These are phyloP conservation scores for Hypotaenidia okinawae DNA, from an alignment of 2,797 vertebrate genomes.

Conservation along the genomic window DNA sequence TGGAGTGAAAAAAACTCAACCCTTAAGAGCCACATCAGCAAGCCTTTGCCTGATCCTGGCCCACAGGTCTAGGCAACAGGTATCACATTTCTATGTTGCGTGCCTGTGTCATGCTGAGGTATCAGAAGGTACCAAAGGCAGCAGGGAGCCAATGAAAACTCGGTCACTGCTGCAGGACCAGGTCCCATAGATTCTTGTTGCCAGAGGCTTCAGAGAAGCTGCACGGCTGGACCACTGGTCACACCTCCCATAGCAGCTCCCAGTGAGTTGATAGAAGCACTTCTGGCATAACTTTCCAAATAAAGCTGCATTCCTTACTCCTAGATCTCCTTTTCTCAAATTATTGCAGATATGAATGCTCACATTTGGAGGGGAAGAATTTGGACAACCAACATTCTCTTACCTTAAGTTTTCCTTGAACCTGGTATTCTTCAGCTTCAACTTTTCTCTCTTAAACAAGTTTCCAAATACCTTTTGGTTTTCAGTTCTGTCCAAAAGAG, in stretches of 20 bases:
- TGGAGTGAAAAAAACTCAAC: not conserved
- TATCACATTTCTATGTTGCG: accelerated
- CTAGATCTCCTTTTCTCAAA: not conserved
- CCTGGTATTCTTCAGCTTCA: conserved; percentile 66
- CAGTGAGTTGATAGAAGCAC: not conserved
- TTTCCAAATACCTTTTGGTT: conserved; percentile 67
- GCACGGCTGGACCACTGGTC: not conserved
- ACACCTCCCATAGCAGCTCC: not conserved
- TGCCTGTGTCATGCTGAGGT: not conserved
- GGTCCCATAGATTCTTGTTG: not conserved
- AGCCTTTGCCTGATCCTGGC: not conserved
- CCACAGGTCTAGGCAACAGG: not conserved
- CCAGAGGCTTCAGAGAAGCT: not conserved
- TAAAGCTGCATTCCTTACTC: not conserved
- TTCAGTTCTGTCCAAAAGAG: conserved; percentile 64
- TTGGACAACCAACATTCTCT: not conserved
- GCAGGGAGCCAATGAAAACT: not conserved
- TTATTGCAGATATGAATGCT: not conserved
- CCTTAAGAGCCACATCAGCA: not conserved
- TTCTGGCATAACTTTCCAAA: not conserved
- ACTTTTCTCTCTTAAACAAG: conserved; percentile 75
- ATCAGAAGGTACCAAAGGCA: not conserved
- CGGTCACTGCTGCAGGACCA: not conserved
- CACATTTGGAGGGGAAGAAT: not conserved
- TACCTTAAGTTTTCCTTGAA: conserved; percentile 74